Conservation (phyloP, 1,140 invertebrate species). For the Aphaenogaster ashmeadi region DNA sequence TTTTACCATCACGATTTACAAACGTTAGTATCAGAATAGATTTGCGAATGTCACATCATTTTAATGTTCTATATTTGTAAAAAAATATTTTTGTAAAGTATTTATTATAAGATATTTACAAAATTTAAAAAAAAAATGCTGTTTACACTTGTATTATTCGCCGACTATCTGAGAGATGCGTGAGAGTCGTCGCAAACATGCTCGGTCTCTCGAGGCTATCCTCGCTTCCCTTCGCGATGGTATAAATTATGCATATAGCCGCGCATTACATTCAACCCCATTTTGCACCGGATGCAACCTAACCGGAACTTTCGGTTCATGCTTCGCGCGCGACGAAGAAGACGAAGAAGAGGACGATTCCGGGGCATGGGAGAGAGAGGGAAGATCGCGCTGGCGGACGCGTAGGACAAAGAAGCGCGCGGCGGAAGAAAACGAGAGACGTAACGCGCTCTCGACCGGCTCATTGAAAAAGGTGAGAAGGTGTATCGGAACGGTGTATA, state of each 20-base stretch:
- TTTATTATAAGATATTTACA: not conserved
- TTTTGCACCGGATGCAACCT: conserved; percentile 68
- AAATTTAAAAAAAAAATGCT: conserved; percentile 17
- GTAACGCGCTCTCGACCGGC: conserved; percentile 41
- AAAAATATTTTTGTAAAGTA: not conserved
- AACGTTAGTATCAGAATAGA: not conserved
- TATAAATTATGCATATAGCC: conserved; percentile 65
- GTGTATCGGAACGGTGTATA: conserved; percentile 79
- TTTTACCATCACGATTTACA: not conserved
- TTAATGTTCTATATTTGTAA: not conserved
- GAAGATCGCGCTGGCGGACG: conserved; percentile 5
- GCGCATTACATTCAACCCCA: conserved; percentile 53
- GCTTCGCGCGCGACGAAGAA: conserved; percentile 52
- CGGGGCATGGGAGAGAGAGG: not conserved
- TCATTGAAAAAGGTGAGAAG: conserved; percentile 81
- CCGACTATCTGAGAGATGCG: conserved; percentile 7
- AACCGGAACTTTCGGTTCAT: conserved; percentile 71
- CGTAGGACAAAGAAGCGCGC: conserved; percentile 35
- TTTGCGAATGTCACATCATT: not conserved
- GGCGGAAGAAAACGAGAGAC: conserved; percentile 34
- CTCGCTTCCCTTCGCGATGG: conserved; percentile 37
- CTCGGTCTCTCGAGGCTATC: conserved; percentile 19
- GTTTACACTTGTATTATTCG: conserved; percentile 3
- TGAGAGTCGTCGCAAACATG: conserved; percentile 46
- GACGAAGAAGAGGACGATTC: conserved; percentile 3